Base-by-base conservation (phyloP, 2,113 vertebrate genomes). In the Triplophysa siluroides region DNA sequence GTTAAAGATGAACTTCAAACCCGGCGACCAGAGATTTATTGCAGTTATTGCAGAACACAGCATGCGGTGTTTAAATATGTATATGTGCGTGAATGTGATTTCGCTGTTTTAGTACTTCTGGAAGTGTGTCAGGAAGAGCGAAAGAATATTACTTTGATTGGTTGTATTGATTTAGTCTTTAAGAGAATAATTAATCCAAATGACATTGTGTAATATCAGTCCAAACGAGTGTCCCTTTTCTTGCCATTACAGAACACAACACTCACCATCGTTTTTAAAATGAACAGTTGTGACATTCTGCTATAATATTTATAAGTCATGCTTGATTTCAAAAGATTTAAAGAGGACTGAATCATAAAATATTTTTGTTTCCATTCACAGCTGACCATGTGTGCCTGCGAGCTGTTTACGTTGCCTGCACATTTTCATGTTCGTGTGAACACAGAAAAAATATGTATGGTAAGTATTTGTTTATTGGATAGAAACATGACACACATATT, bases 1-100 rank as follows among this genome's bases (percentile, higher is more conserved):
- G 54, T 43, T 61, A 60, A 60, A 43, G 33, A 43, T 58, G 19
- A 58, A 73, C 13, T 60, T 33, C 13, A 73, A 73, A 73, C 43
- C 33, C 58, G 54, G 41, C 54, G n/a, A 58, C 69, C 38, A 1
- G 26, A 8, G n/a, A n/a, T n/a, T n/a, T n/a, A n/a, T 29, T 3
- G 8, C 8, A 41, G n/a, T n/a, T n/a, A n/a, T 14, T 33, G 52
- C 21, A 60, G 29, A 58, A 58, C n/a, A 1, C 58, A 56, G 52
- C 9, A 56, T 21, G 50, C 2, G 4, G 24, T 71, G 24, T 72
- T 72, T 72, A 58, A 72, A 71, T 71, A 18, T 50, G 23, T 33
- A 19, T 70, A 11, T 52, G 26, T 19, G 2, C 0, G 0, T 72
- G 47, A 52, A 8, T 2, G 5, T n/a, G 5, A 33, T 38, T 21